Evolutionary conservation across 2,113 vertebrate species (phyloP).

Genomic region (Grus americana): DNA sequence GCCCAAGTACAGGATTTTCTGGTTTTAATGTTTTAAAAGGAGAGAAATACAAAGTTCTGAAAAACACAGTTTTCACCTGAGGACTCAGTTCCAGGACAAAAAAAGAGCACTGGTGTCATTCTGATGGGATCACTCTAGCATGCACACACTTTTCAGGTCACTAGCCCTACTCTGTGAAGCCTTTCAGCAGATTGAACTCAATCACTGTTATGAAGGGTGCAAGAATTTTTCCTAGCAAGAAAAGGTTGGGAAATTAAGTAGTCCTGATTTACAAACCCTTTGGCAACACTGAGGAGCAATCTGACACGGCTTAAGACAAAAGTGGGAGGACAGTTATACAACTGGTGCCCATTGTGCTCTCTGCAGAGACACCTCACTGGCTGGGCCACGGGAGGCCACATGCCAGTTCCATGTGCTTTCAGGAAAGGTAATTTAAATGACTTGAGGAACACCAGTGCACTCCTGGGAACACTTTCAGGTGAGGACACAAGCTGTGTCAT

Average conservation of each 20-base stretch:
- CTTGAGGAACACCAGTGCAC: neutral
- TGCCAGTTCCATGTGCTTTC: slow-evolving; percentile 35
- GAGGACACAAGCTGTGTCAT: slow-evolving; percentile 31
- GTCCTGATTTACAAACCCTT: neutral
- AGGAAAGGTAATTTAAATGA: slow-evolving; percentile 54
- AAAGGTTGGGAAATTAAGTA: neutral
- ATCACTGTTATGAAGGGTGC: neutral
- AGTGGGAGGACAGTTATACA: slow-evolving; percentile 44
- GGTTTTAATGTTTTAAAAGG: neutral
- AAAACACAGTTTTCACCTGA: neutral
- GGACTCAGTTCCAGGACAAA: neutral
- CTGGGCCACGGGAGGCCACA: neutral
- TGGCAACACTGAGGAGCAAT: neutral
- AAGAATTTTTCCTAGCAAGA: neutral
- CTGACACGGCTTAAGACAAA: neutral
- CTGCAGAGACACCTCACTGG: neutral
- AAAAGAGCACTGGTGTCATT: neutral
- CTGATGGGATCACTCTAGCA: neutral
- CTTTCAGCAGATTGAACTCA: neutral
- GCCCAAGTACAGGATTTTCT: neutral
- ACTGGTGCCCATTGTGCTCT: neutral
- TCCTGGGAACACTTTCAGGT: slow-evolving; percentile 37
- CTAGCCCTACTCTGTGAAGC: neutral
- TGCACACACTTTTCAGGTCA: neutral
- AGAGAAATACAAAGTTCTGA: neutral